Percentiles rank a stretch among this genome's conserved stretches.
Evolutionary conservation across 1,140 invertebrate species (phyloP).

Genomic region (Physella acuta): DNA sequence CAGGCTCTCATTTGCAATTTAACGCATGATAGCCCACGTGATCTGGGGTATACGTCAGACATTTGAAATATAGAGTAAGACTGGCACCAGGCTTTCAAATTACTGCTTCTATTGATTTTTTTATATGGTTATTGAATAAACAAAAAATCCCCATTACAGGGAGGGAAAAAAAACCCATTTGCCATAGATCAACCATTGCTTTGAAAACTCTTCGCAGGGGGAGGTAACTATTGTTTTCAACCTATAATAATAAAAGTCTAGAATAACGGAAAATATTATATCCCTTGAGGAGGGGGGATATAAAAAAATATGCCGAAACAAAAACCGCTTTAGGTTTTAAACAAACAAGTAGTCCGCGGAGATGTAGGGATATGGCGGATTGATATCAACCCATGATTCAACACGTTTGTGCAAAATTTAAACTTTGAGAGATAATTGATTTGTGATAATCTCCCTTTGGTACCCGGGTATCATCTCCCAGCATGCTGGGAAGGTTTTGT

Average conservation of each 20-base stretch:
- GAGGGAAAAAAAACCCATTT: neutral
- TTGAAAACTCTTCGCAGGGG: neutral
- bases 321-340: no score
- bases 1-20: slow-evolving; percentile 14
- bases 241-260: neutral
- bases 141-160: neutral
- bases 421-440: no score
- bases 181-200: neutral
- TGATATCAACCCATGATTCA: no score
- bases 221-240: neutral
- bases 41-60: slow-evolving; percentile 9
- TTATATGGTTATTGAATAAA: slow-evolving; percentile 9
- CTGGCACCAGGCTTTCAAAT: slow-evolving; percentile 2
- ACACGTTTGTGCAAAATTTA: no score
- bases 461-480: no score
- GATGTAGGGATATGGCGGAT: no score
- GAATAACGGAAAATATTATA: no score
- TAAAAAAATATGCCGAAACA: no score
- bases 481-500: no score
- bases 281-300: no score
- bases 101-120: neutral
- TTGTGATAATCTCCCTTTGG: no score
- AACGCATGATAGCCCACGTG: neutral
- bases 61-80: slow-evolving; percentile 1
- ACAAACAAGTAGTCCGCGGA: no score